Evolutionary conservation across 2,797 vertebrate species (phyloP).

Genomic region (Parotocinclus haroldoi): DNA sequence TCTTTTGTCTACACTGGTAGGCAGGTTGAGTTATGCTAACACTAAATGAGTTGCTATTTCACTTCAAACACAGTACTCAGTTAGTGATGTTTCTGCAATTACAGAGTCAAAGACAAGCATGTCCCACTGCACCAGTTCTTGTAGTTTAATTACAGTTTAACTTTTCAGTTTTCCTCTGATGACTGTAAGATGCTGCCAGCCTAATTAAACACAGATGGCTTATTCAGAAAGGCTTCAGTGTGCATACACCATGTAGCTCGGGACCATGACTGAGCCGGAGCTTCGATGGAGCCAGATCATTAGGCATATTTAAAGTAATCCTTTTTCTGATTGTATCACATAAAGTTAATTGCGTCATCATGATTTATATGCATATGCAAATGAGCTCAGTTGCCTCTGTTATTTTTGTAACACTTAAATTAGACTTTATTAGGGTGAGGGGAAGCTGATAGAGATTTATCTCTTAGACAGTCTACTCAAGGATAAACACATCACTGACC

Average conservation of each 20-base stretch:
- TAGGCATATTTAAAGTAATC: conserved; percentile 62
- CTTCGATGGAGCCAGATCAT: conserved; percentile 62
- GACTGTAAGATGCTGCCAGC: conserved; percentile 71
- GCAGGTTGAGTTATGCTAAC: conserved; percentile 28
- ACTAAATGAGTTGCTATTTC: conserved; percentile 53
- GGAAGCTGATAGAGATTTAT: conserved; percentile 44
- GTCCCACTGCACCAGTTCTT: conserved; percentile 65
- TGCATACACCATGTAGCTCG: conserved; percentile 53
- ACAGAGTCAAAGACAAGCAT: conserved; percentile 54
- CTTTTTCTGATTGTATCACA: conserved; percentile 64
- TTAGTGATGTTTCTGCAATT: conserved; percentile 70
- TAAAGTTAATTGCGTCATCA: conserved; percentile 63
- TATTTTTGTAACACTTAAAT: conserved; percentile 49
- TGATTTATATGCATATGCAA: conserved; percentile 62
- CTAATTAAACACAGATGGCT: conserved; percentile 79
- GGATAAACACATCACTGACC: conserved; percentile 36
- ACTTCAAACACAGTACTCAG: conserved; percentile 65
- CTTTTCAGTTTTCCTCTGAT: conserved; percentile 73
- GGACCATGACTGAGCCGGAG: conserved; percentile 65
- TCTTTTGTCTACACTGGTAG: conserved; percentile 21
- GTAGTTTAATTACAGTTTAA: conserved; percentile 76
- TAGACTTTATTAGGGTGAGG: conserved; percentile 44
- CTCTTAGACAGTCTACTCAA: conserved; percentile 31
- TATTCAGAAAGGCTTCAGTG: conserved; percentile 55
- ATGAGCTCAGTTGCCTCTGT: conserved; percentile 47